These are phyloP conservation scores for Sula dactylatra DNA, from an alignment of 2,113 vertebrate genomes.

Conservation along the genomic window DNA sequence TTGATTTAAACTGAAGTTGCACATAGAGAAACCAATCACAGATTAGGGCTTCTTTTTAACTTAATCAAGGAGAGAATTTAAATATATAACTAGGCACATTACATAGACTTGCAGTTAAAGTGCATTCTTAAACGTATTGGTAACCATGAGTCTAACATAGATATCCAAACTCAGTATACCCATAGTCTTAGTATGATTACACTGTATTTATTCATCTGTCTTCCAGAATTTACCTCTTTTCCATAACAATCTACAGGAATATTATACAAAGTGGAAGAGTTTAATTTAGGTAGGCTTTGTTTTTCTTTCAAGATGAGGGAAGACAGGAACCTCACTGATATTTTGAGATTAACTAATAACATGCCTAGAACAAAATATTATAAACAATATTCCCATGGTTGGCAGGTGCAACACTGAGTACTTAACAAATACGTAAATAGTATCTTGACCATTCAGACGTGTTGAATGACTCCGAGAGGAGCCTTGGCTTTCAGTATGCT, in stretches of 20 bases:
- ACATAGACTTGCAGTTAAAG: accelerated
- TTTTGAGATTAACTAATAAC: neutral
- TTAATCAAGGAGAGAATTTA: neutral
- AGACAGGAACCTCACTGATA: neutral
- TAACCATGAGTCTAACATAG: accelerated
- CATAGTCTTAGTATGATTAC: neutral
- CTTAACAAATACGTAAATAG: accelerated
- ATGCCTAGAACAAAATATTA: neutral
- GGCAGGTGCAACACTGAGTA: neutral
- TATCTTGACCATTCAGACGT: neutral
- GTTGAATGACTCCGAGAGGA: neutral
- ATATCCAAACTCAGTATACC: neutral
- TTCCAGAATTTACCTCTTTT: neutral
- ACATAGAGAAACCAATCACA: neutral
- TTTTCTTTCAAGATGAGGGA: neutral
- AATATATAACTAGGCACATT: neutral
- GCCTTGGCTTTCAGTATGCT: neutral
- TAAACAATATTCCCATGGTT: neutral
- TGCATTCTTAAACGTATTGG: accelerated
- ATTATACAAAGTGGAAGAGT: neutral
- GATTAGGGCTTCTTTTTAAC: neutral
- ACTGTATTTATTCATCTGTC: neutral
- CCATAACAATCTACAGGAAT: neutral
- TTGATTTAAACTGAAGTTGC: neutral
- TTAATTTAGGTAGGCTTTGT: neutral